A percentile compares a stretch with the other conserved stretches of the same genome.
Conservation (phyloP, 2,888 invertebrate species). For the Cryptophagus acutangulus region DNA sequence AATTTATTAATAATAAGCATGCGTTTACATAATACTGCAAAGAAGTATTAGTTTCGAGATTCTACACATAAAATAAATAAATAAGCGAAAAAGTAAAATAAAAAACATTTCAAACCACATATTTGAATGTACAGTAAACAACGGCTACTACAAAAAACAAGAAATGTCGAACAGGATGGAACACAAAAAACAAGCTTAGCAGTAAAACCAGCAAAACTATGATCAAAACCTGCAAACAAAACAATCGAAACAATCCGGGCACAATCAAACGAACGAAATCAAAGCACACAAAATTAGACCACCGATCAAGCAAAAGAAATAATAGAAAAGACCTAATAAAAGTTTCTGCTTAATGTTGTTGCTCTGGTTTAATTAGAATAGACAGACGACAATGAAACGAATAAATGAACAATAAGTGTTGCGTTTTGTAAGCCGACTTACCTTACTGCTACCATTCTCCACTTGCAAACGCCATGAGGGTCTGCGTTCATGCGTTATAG, state of each 20-base stretch:
- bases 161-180: slow-evolving; percentile 36
- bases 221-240: slow-evolving; percentile 33
- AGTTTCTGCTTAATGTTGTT: too few relatives aligned
- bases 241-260: slow-evolving; percentile 14
- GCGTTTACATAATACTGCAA: slow-evolving; percentile 1
- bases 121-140: too few relatives aligned
- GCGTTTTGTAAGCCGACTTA: slow-evolving; percentile 48
- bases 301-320: too few relatives aligned
- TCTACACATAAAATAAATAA: not conserved
- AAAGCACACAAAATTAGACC: not conserved
- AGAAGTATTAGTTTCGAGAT: not conserved
- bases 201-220: slow-evolving; percentile 30
- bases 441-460: slow-evolving; percentile 84
- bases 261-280: slow-evolving; percentile 5
- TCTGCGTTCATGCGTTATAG: slow-evolving; percentile 63
- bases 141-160: slow-evolving; percentile 31
- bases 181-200: slow-evolving; percentile 38
- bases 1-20: too few relatives aligned
- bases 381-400: too few relatives aligned
- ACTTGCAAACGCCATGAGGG: slow-evolving; percentile 89
- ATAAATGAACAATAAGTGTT: too few relatives aligned
- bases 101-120: too few relatives aligned
- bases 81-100: not conserved
- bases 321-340: too few relatives aligned
- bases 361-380: too few relatives aligned